A percentile compares a stretch with the other conserved stretches of the same genome.
Conservation (phyloP, 2,888 invertebrate species). For the Pilophorus perplexus region DNA sequence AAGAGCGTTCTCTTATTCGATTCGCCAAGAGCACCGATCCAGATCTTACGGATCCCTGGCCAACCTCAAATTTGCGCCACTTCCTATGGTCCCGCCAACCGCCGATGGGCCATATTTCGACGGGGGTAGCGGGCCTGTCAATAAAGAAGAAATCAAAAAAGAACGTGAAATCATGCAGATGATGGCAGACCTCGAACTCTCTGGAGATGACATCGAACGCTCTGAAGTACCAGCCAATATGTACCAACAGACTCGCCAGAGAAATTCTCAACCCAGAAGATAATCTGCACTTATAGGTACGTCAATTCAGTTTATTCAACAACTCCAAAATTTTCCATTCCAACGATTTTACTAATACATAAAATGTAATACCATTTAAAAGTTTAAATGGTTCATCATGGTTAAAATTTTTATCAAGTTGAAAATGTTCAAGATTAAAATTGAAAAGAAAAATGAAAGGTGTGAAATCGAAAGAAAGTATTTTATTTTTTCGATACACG, state of each 20-base stretch:
- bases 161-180: slow-evolving; percentile 89
- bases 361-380: no score
- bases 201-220: slow-evolving; percentile 71
- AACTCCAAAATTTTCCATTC: no score
- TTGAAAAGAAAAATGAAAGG: no score
- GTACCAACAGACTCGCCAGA: slow-evolving; percentile 52
- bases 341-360: no score
- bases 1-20: slow-evolving; percentile 89
- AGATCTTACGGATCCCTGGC: slow-evolving; percentile 89
- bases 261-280: slow-evolving; percentile 13
- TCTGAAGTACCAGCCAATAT: slow-evolving; percentile 63
- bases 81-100: slow-evolving; percentile 53
- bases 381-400: no score
- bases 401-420: no score
- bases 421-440: no score
- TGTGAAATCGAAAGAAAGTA: no score
- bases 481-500: no score
- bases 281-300: no score
- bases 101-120: slow-evolving; percentile 39
- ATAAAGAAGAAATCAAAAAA: slow-evolving; percentile 73
- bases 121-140: slow-evolving; percentile 40
- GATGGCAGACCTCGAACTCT: slow-evolving; percentile 84
- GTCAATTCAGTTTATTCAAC: no score
- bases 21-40: slow-evolving; percentile 88
- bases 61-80: slow-evolving; percentile 83